phyloP scores from a whole-genome alignment of 2,888 invertebrate species.

The Ditylenchus weischeri region DNA sequence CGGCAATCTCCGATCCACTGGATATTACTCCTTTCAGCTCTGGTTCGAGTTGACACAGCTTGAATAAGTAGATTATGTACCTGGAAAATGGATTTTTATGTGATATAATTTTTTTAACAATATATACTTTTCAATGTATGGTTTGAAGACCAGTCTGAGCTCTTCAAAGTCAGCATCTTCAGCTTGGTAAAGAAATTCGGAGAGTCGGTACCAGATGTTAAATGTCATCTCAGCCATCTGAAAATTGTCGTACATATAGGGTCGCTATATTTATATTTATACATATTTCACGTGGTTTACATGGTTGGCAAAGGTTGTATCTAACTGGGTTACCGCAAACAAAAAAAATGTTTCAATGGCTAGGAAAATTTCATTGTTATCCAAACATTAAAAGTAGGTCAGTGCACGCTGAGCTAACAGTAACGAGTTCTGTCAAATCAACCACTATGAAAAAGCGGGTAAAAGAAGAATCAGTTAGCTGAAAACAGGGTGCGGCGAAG shows the following conservation, averaged over 20 bases:
- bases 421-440: too few species aligned
- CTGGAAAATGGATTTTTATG: conserved; percentile 26
- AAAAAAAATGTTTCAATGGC: too few species aligned
- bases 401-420: too few species aligned
- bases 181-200: conserved; percentile 85
- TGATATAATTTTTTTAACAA: conserved; percentile 19
- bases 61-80: conserved; percentile 69
- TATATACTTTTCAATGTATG: conserved; percentile 75
- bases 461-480: too few species aligned
- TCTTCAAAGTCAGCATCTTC: conserved; percentile 69
- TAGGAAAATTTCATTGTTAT: too few species aligned
- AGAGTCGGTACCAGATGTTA: conserved; percentile 90
- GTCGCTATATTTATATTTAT: not conserved
- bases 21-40: conserved; percentile 81
- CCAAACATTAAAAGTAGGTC: too few species aligned
- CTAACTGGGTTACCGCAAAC: too few species aligned
- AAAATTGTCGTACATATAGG: conserved; percentile 18
- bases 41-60: conserved; percentile 91
- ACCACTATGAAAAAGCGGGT: too few species aligned
- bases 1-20: conserved; percentile 76
- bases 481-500: too few species aligned
- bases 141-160: conserved; percentile 70
- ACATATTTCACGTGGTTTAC: not conserved
- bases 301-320: too few species aligned
- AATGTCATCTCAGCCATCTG: conserved; percentile 82